A percentile compares a stretch with the other conserved stretches of the same genome.
Evolutionary conservation across 1,140 invertebrate genomes (phyloP).

Genomic region (Leptinotarsa texana): DNA sequence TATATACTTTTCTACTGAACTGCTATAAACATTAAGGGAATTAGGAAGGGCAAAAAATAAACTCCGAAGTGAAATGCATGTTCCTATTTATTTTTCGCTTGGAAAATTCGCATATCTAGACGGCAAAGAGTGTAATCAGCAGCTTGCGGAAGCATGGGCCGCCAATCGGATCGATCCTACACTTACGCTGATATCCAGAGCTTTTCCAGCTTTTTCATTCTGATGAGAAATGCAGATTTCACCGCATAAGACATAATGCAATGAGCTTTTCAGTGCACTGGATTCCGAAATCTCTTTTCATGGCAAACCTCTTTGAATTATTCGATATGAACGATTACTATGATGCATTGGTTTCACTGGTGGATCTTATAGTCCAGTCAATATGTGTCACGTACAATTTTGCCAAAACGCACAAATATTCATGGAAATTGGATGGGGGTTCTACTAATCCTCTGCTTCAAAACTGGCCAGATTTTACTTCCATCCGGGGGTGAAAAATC

Average conservation of each 20-base stretch:
- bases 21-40: constrained; percentile 22
- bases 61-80: constrained; percentile 20
- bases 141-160: constrained; percentile 27
- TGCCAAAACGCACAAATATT: too few relatives aligned
- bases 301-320: too few relatives aligned
- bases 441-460: too few relatives aligned
- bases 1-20: not conserved
- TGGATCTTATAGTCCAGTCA: too few relatives aligned
- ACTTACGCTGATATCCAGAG: constrained; percentile 33
- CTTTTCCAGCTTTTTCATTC: constrained; percentile 32
- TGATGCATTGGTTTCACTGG: too few relatives aligned
- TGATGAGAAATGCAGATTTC: constrained; percentile 33
- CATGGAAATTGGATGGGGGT: too few relatives aligned
- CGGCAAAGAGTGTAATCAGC: constrained; percentile 31
- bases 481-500: too few relatives aligned
- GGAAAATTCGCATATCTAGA: constrained; percentile 24
- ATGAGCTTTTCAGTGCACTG: constrained; percentile 20
- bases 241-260: constrained; percentile 29
- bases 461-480: too few relatives aligned
- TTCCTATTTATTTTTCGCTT: constrained; percentile 27
- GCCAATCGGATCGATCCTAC: constrained; percentile 32
- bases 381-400: too few relatives aligned
- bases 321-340: too few relatives aligned
- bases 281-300: constrained; percentile 14
- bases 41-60: constrained; percentile 17